Evolutionary conservation across 2,113 vertebrate genomes (phyloP).

Genomic region (Rhinoderma darwinii): DNA sequence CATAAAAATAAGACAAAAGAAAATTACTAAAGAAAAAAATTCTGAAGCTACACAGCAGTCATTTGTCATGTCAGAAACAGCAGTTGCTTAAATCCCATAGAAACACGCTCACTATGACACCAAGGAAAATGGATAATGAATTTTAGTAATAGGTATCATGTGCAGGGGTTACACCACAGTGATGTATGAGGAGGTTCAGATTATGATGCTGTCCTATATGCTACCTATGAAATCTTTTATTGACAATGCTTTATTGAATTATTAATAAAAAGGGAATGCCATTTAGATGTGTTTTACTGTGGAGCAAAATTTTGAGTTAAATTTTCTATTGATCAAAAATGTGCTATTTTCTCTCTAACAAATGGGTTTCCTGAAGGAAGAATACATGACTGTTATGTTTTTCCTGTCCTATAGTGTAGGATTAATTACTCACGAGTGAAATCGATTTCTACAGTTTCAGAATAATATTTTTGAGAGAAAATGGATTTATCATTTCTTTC

Average conservation of each 20-base stretch:
- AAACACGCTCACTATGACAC: not conserved
- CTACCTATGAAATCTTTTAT: constrained; percentile 14
- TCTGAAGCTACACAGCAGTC: not conserved
- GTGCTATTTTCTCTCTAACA: constrained; percentile 15
- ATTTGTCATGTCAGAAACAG: constrained; percentile 7
- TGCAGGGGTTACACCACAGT: not conserved
- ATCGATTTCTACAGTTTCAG: constrained; percentile 13
- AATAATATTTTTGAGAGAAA: not conserved
- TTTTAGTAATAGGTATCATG: constrained; percentile 35
- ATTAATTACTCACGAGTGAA: constrained; percentile 22
- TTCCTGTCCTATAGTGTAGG: constrained; percentile 8
- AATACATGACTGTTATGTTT: constrained; percentile 6
- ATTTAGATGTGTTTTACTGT: constrained; percentile 25
- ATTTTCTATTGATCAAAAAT: constrained; percentile 18
- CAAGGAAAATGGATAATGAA: constrained; percentile 44
- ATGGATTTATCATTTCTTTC: constrained; percentile 22
- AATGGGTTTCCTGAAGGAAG: constrained; percentile 29
- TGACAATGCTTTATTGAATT: constrained; percentile 29
- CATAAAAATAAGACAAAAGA: not conserved
- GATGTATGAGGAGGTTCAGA: constrained; percentile 31
- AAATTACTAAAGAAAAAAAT: constrained; percentile 5
- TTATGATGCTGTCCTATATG: constrained; percentile 17
- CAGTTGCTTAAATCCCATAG: constrained; percentile 4
- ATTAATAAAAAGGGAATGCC: constrained; percentile 39
- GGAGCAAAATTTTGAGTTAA: not conserved